A percentile compares a stretch with the other conserved stretches of the same genome.
Evolutionary conservation across 2,113 vertebrate genomes (phyloP).

Genomic region (Pelecanoides urinatrix): DNA sequence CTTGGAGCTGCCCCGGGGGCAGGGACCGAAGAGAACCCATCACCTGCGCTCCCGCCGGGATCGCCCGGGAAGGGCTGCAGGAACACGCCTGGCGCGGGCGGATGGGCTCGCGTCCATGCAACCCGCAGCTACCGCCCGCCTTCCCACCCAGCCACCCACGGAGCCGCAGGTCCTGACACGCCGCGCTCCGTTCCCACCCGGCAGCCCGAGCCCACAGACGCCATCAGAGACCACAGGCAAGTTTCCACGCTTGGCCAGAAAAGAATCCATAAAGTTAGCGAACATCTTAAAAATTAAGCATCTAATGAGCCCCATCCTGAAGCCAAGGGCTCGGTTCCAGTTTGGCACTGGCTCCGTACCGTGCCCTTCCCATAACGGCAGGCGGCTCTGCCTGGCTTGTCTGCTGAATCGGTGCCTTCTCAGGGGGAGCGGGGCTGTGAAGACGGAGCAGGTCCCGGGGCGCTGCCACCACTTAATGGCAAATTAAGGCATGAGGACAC

Average conservation of each 20-base stretch:
- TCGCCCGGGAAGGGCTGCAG: not conserved
- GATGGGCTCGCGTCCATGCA: not conserved
- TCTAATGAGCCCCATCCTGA: not conserved
- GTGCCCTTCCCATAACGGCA: not conserved
- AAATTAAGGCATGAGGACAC: not conserved
- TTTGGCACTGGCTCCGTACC: accelerated
- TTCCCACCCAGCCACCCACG: not conserved
- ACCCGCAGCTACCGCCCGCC: not conserved
- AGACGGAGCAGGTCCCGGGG: accelerated
- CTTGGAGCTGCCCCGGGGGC: not conserved
- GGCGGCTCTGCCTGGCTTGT: not conserved
- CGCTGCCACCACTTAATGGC: accelerated
- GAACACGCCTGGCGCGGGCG: not conserved
- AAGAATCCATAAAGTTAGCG: not conserved
- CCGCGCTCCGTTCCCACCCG: accelerated
- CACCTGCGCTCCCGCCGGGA: not conserved
- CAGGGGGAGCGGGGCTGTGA: not conserved
- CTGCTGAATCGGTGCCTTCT: not conserved
- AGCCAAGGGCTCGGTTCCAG: not conserved
- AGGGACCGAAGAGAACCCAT: not conserved
- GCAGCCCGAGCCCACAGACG: not conserved
- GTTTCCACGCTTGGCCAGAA: not conserved
- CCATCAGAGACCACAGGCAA: not conserved
- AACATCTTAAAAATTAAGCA: not conserved
- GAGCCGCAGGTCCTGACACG: not conserved